Evolutionary conservation across 2,113 vertebrate genomes (phyloP).

Genomic region (Plecotus auritus): DNA sequence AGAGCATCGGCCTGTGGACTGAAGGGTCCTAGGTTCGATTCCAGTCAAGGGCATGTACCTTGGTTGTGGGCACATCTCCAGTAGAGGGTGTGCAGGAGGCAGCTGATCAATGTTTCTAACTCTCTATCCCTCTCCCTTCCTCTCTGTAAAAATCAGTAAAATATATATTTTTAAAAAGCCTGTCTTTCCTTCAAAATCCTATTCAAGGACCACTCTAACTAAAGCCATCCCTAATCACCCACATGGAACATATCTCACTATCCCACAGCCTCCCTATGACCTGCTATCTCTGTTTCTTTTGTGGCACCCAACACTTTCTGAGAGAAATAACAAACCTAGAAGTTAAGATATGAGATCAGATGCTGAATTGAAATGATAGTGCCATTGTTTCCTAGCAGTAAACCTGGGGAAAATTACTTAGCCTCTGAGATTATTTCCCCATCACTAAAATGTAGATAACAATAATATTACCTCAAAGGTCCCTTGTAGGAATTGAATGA

Average conservation of each 20-base stretch:
- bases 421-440: neutral
- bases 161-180: neutral
- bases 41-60: no score
- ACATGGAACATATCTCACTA: neutral
- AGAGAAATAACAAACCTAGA: neutral
- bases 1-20: no score
- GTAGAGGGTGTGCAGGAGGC: no score
- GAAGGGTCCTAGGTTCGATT: no score
- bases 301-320: neutral
- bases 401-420: conserved; percentile 45
- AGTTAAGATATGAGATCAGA: neutral
- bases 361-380: neutral
- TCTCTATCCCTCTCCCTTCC: no score
- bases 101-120: no score
- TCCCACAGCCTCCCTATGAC: neutral
- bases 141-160: no score
- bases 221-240: neutral
- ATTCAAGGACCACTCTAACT: neutral
- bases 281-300: neutral
- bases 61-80: no score
- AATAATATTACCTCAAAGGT: neutral
- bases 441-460: conserved; percentile 43
- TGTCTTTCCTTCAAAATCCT: neutral
- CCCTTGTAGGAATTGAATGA: neutral
- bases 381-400: neutral